Percentiles rank a stretch among this genome's conserved stretches.
Conservation (phyloP, 1,140 invertebrate species). For the Venturia canescens region DNA sequence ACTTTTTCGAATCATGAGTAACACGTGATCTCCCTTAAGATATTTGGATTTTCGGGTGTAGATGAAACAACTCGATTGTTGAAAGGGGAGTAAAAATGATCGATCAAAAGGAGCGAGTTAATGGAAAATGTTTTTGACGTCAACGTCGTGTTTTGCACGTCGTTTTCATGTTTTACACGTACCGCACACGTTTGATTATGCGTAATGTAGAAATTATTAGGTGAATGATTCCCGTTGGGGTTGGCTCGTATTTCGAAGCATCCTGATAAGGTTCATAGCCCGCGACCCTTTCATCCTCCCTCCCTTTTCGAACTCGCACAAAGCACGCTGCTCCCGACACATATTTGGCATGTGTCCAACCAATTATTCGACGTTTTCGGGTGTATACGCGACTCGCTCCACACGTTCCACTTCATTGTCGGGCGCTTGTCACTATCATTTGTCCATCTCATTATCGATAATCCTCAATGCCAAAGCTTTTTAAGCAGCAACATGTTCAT, state of each 20-base stretch:
- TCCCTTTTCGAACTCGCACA: constrained; percentile 36
- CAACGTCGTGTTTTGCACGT: no score
- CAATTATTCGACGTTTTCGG: constrained; percentile 57
- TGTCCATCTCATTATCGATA: constrained; percentile 25
- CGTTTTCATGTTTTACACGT: neutral
- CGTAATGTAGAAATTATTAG: constrained; percentile 13
- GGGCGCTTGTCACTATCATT: constrained; percentile 36
- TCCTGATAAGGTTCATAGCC: neutral
- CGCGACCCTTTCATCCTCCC: neutral
- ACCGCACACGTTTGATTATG: neutral
- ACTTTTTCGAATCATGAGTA: no score
- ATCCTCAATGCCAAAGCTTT: neutral
- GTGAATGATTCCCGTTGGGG: constrained; percentile 15
- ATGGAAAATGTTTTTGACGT: no score
- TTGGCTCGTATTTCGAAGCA: neutral
- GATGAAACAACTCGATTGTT: no score
- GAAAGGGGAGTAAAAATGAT: no score
- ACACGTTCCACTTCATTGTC: constrained; percentile 22
- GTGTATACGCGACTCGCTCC: constrained; percentile 16
- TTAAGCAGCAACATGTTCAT: neutral
- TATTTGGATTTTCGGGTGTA: no score
- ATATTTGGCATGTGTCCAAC: constrained; percentile 60
- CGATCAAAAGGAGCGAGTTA: no score
- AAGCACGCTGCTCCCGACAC: constrained; percentile 15
- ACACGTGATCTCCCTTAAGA: no score